phyloP scores from a whole-genome alignment of 1,140 invertebrate species.

The Ruditapes philippinarum region DNA sequence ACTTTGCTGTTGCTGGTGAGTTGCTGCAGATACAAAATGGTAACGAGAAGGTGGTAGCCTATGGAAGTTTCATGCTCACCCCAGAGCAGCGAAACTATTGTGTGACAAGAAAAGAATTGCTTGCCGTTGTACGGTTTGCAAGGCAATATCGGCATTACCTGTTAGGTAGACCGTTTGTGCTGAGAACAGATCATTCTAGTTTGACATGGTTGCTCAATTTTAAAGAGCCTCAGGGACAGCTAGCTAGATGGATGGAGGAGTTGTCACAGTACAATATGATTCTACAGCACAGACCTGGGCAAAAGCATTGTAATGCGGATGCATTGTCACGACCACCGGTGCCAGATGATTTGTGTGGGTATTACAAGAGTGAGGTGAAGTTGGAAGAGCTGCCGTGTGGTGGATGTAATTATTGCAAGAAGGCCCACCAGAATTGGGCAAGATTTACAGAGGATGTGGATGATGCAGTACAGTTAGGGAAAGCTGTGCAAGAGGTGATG shows the following conservation, averaged over 20 bases:
- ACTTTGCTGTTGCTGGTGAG: conserved; percentile 71
- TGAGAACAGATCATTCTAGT: too few relatives aligned
- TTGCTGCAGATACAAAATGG: conserved; percentile 74
- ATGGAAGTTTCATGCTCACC: conserved; percentile 60
- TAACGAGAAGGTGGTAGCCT: conserved; percentile 69
- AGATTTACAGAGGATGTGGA: too few relatives aligned
- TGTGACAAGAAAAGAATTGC: neutral
- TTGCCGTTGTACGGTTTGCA: too few relatives aligned
- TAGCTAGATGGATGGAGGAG: conserved; percentile 73
- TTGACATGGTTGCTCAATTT: conserved; percentile 5
- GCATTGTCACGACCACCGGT: neutral
- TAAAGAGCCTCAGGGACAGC: conserved; percentile 66
- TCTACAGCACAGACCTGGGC: conserved; percentile 71
- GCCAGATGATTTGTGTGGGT: too few relatives aligned
- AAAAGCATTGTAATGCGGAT: conserved; percentile 75
- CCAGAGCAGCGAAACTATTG: conserved; percentile 87
- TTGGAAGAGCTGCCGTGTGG: neutral
- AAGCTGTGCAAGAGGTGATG: neutral
- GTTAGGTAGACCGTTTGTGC: neutral
- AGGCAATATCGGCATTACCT: conserved; percentile 23
- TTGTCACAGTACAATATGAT: conserved; percentile 69
- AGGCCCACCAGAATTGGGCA: too few relatives aligned
- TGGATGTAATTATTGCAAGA: neutral
- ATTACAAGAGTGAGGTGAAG: neutral
- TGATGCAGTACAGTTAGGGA: neutral